Evolutionary conservation across 2,113 vertebrate species (phyloP), one percentile per base, ranked within the genome.

Genomic region (Lepisosteus osseus): DNA sequence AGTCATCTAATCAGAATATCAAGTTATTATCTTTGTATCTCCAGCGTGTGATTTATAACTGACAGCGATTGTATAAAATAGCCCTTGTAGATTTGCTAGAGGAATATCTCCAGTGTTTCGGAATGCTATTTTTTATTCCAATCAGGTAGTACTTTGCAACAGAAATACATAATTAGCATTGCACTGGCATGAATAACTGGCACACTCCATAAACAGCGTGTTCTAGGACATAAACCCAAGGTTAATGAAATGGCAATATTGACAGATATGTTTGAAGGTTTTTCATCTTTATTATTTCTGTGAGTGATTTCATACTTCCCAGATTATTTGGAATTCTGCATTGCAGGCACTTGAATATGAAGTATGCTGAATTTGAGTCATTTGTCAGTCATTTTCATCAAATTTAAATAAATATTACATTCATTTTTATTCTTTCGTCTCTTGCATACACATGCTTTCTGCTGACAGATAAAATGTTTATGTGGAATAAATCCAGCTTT

Each of bases 381-480:
- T 68, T 62, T 76, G 72, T 69, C 68, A 68, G 17, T 81, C 67
- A 72, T 64, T 57, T 15, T 15, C 5, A 6, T 68, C 65, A 15
- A 55, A 62, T 67, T 12, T 69, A 51, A 29, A 15, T 69, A 51
- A 29, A 15, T 54, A 13, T 68, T 44, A 8, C 63, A 40, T 29
- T 29, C 29, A 6, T 59, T 14, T 59, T 59, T 59, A n/a, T 59
- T 59, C 17, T 55, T 41, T 11, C 14, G 42, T 74, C 13, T 73
- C 11, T 54, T 17, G 42, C 62, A 29, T 55, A 45, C 29, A 29
- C 13, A 54, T 13, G 5, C 66, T 67, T 62, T 70, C 65, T 72
- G 15, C 44, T 73, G 68, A 74, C 47, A 43, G 54, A 71, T 66
- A 54, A 68, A 75, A 71, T 40, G 71, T 65, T 64, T 55, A 72